phyloP scores from a whole-genome alignment of 2,888 invertebrate genomes.

The Bhutanitis thaidina region DNA sequence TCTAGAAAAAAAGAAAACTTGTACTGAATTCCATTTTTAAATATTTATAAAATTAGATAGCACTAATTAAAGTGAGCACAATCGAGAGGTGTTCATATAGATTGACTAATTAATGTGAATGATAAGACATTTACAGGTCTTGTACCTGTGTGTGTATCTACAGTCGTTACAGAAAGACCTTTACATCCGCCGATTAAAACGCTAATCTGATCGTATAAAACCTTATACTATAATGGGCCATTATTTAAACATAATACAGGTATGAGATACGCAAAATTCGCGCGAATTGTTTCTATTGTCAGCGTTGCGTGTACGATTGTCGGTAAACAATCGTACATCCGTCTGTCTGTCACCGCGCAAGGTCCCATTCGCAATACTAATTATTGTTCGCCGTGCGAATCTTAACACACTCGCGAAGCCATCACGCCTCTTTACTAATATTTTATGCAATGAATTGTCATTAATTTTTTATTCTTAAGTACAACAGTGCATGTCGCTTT shows the following conservation, averaged over 20 bases:
- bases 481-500: too few relatives aligned
- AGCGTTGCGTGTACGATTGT: slow-evolving; percentile 30
- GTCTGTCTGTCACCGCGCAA: slow-evolving; percentile 65
- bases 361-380: slow-evolving; percentile 55
- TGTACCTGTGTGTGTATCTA: background rate
- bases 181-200: slow-evolving; percentile 3
- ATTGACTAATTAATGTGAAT: background rate
- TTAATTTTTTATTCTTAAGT: background rate
- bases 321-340: slow-evolving; percentile 60
- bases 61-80: too few relatives aligned
- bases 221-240: slow-evolving; percentile 14
- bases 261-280: slow-evolving; percentile 14
- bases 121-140: background rate
- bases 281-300: slow-evolving; percentile 27
- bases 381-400: slow-evolving; percentile 60
- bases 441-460: slow-evolving; percentile 20
- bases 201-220: slow-evolving; percentile 16
- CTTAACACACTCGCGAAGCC: slow-evolving; percentile 44
- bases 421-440: slow-evolving; percentile 23
- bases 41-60: too few relatives aligned
- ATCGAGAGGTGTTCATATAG: too few relatives aligned
- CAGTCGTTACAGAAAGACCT: slow-evolving; percentile 3
- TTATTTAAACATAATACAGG: slow-evolving; percentile 8
- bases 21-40: too few relatives aligned
- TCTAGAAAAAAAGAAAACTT: too few relatives aligned